Evolutionary conservation across 2,888 invertebrate genomes (phyloP), one percentile per base, ranked within the genome.

Genomic region (Eristalis pertinax): DNA sequence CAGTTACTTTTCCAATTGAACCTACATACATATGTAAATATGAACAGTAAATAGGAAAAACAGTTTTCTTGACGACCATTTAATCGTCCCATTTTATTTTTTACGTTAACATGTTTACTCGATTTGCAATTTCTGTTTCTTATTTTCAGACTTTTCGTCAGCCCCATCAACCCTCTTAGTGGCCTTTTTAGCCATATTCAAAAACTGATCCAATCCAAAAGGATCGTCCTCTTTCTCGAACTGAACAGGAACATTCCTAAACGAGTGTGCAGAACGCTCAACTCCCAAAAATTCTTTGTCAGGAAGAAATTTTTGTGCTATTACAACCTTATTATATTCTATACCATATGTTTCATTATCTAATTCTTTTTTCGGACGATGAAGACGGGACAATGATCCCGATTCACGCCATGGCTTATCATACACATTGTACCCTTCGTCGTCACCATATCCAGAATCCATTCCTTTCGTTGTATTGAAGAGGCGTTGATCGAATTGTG

Each of bases 321-420:
- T 97, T 60, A 97, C 96, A 76, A 99, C 94, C 83, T 96, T 95
- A 82, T 99, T 99, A 84, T 99, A 93, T 91, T 99, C 99, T 0
- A 97, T 98, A 0, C 97, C 97, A 91, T 99, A 99, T 84, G 96
- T 95, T 89, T 99, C 99, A 90, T 96, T 96, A 91, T 99, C 99
- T 0, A 97, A 94, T 92, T 98, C 97, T 90, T 97, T 95, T 69
- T 96, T 95, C 0, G 98, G 98, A 58, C 98, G 93, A 93, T 99
- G 99, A 78, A 99, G 96, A 92, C 98, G 97, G 50, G 97, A 97
- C 83, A 99, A 95, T 0, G 96, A 95, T 90, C 96, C 97, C 38
- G 96, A 96, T 90, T 98, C 97, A 76, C 99, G 95, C 99, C 99
- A 99, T 0, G 99, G 98, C 92, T 98, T 98, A 93, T 99, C 99